Percentiles rank a stretch among this genome's conserved stretches.
Evolutionary conservation across 2,797 vertebrate genomes (phyloP).

Genomic region (Coendou prehensilis): DNA sequence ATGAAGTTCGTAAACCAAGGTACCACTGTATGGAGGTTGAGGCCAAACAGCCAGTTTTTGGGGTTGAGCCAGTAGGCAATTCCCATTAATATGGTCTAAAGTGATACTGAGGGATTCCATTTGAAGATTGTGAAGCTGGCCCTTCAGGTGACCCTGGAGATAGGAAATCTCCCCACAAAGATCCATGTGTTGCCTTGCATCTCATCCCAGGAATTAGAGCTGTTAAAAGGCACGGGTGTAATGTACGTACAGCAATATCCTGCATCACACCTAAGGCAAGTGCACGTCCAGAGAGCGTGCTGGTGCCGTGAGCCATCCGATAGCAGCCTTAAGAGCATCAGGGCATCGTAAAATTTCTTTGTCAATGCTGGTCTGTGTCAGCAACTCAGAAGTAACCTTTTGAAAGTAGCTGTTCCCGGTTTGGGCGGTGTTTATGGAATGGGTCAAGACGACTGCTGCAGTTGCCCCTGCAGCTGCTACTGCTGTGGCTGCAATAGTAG

Average conservation of each 20-base stretch:
- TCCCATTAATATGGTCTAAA: background rate
- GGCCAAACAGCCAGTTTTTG: background rate
- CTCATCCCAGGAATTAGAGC: background rate
- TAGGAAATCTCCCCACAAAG: background rate
- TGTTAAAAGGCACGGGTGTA: background rate
- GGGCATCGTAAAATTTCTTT: background rate
- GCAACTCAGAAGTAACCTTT: background rate
- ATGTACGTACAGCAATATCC: background rate
- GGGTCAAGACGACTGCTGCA: background rate
- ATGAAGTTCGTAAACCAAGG: background rate
- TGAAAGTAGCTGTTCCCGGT: background rate
- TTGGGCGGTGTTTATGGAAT: background rate
- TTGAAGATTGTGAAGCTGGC: background rate
- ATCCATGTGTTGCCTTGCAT: background rate
- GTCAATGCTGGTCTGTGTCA: background rate
- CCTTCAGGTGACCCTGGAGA: background rate
- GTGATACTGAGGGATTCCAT: background rate
- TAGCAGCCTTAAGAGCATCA: background rate
- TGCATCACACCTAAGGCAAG: background rate
- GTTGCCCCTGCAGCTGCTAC: too few relatives aligned
- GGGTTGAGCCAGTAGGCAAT: background rate
- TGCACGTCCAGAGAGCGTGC: background rate
- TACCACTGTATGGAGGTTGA: background rate
- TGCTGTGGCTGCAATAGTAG: background rate
- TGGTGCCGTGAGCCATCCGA: background rate